Conservation (phyloP, 2,888 invertebrate species). For the Timema podura region DNA sequence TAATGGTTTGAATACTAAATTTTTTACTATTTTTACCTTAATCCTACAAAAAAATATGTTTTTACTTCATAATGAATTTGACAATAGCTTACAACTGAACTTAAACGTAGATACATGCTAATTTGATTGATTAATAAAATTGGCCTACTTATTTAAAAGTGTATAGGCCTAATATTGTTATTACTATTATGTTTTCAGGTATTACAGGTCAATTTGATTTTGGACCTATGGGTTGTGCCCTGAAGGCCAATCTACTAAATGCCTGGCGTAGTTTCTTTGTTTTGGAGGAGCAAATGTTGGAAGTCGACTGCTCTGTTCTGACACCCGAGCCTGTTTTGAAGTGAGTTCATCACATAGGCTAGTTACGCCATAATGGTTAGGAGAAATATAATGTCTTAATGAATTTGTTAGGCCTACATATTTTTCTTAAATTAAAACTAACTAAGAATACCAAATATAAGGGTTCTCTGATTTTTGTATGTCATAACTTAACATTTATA, state of each 20-base stretch:
- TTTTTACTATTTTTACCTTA: too few relatives aligned
- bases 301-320: conserved; percentile 95
- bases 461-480: too few relatives aligned
- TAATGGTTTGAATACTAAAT: too few relatives aligned
- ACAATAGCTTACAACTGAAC: not conserved
- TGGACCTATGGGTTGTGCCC: conserved; percentile 98
- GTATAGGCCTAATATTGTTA: too few relatives aligned
- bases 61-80: too few relatives aligned
- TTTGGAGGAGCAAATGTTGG: conserved; percentile 96
- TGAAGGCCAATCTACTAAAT: conserved; percentile 91
- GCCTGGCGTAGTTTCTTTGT: conserved; percentile 95
- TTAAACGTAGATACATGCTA: not conserved
- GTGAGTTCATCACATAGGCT: conserved; percentile 43
- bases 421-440: too few relatives aligned
- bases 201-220: conserved; percentile 89
- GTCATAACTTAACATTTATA: too few relatives aligned
- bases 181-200: conserved; percentile 40
- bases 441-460: too few relatives aligned
- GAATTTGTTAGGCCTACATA: too few relatives aligned
- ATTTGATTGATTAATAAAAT: not conserved
- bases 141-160: too few relatives aligned
- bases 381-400: not conserved
- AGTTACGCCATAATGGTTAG: not conserved
- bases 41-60: too few relatives aligned
- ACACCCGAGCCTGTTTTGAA: conserved; percentile 97